Percentiles rank a stretch among this genome's conserved stretches.
These are phyloP conservation scores for Lepisosteus oculatus DNA, from an alignment of 2,113 vertebrate genomes.

Conservation along the genomic window DNA sequence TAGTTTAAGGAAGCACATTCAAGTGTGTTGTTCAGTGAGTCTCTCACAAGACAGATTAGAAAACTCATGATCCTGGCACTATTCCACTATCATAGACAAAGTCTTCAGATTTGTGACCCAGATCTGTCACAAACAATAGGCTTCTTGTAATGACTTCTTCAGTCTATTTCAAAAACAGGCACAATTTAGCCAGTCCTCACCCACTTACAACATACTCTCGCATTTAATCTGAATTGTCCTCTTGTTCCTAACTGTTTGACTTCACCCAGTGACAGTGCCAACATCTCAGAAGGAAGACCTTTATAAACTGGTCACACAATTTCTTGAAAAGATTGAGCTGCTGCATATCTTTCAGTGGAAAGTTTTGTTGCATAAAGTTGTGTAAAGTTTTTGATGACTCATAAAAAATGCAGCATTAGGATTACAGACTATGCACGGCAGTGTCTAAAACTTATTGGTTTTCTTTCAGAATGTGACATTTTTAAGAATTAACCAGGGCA, in stretches of 20 bases:
- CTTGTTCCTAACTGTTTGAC: neutral
- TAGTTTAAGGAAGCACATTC: too few species aligned
- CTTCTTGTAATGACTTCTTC: neutral
- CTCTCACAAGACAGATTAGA: too few species aligned
- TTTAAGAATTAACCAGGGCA: too few species aligned
- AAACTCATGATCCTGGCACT: neutral
- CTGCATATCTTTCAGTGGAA: too few species aligned
- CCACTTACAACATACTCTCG: neutral
- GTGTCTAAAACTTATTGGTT: too few species aligned
- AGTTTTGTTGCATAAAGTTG: too few species aligned
- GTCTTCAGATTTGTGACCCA: neutral
- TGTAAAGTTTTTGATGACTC: too few species aligned
- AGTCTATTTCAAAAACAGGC: neutral
- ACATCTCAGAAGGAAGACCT: neutral
- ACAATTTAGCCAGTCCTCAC: neutral
- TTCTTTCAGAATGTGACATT: too few species aligned
- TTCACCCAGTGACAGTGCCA: neutral
- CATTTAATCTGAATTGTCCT: neutral
- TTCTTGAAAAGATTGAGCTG: neutral
- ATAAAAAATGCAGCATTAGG: too few species aligned
- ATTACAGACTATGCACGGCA: too few species aligned
- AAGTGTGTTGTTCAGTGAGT: too few species aligned
- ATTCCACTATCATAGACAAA: neutral
- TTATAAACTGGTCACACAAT: constrained; percentile 7
- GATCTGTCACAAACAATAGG: neutral